Evolutionary conservation across 1,140 invertebrate genomes (phyloP).

Genomic region (Eciton burchellii): DNA sequence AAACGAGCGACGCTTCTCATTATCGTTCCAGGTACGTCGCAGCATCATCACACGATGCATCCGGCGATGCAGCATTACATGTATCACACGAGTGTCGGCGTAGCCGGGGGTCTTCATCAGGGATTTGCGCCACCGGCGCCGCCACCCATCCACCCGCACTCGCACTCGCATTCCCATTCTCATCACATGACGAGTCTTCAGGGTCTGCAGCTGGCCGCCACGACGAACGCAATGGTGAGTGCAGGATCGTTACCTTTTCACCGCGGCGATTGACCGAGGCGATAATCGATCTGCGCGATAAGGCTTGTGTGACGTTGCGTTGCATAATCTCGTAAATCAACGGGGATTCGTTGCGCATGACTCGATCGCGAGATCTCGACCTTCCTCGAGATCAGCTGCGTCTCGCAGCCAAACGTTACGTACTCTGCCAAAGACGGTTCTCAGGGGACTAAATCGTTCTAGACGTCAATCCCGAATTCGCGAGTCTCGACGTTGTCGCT

Average conservation of each 20-base stretch:
- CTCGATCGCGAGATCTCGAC: too few relatives aligned
- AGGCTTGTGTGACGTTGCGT: too few relatives aligned
- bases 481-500: too few relatives aligned
- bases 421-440: too few relatives aligned
- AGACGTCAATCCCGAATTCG: too few relatives aligned
- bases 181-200: conserved; percentile 86
- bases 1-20: conserved; percentile 11
- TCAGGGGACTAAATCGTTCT: too few relatives aligned
- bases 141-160: conserved; percentile 85
- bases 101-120: conserved; percentile 84
- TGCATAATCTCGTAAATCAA: too few relatives aligned
- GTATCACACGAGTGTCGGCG: conserved; percentile 84
- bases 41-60: conserved; percentile 85
- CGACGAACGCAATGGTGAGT: conserved; percentile 87
- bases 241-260: conserved; percentile 62
- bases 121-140: conserved; percentile 84
- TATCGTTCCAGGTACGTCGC: conserved; percentile 81
- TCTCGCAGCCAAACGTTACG: too few relatives aligned
- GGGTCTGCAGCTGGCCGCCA: conserved; percentile 85
- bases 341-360: too few relatives aligned
- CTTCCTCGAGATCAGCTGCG: too few relatives aligned
- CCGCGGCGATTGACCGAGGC: conserved; percentile 48
- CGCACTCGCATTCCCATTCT: conserved; percentile 85
- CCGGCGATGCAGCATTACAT: conserved; percentile 85
- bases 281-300: conserved; percentile 54